Evolutionary conservation across 2,888 invertebrate genomes (phyloP).

Genomic region (Alviniconcha strummeri): DNA sequence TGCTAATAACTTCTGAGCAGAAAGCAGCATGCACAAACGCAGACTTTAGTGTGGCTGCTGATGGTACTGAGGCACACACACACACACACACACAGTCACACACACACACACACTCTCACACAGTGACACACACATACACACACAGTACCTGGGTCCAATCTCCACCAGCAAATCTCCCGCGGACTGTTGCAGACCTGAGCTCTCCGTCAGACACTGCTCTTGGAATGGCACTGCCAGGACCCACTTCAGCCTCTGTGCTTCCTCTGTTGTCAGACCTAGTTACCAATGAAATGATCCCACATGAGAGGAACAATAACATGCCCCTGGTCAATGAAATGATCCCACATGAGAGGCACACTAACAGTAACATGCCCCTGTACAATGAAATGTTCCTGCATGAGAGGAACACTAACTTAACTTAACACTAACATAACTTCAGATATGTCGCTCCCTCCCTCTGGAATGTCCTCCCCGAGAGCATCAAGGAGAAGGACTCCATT

Average conservation of each 20-base stretch:
- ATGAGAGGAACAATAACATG: neutral
- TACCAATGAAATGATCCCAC: constrained; percentile 7
- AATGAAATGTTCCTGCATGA: neutral
- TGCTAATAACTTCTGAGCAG: no score
- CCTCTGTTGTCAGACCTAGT: constrained; percentile 77
- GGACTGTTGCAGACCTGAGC: constrained; percentile 41
- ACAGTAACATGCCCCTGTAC: neutral
- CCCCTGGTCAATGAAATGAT: neutral
- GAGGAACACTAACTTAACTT: neutral
- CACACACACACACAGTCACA: no score
- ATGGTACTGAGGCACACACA: no score
- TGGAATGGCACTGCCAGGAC: constrained; percentile 81
- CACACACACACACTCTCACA: no score
- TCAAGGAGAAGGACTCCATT: no score
- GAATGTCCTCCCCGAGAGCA: no score
- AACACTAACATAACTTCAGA: no score
- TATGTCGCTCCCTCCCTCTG: no score
- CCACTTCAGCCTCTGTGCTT: constrained; percentile 81
- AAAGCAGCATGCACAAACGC: no score
- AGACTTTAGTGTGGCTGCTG: no score
- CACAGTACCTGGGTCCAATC: constrained; percentile 87
- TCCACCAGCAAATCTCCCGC: constrained; percentile 80
- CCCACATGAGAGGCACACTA: neutral
- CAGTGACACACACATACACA: no score
- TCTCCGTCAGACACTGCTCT: constrained; percentile 50